Evolutionary conservation across 2,888 invertebrate genomes (phyloP), one percentile per base, ranked within the genome.

Genomic region (Physocephala rufipes): DNA sequence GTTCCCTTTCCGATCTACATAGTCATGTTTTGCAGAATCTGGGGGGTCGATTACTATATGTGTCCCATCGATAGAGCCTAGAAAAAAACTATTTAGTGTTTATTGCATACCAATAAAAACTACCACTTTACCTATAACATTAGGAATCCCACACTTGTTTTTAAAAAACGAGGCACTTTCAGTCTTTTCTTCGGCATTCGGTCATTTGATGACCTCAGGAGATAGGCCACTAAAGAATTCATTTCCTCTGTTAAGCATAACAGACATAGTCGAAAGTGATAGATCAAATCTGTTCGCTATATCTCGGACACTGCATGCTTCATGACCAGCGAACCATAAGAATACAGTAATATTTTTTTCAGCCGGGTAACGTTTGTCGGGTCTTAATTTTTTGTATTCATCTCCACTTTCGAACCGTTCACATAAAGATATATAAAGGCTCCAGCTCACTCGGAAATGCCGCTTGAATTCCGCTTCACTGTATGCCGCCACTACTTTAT

Each of bases 11-110:
- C 45, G 4, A 19, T 63, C 45, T 1, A 71, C 59, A n/a, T 70
- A 70, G 21, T 70, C 70, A 16, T 65, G 28, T 30, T 71, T 58
- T 9, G 64, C 53, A 21, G 13, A 43, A n/a, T 7, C 49, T 49
- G 59, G 64, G 26, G 26, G 36, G 62, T 30, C 43, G 15, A 62
- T 62, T 30, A 30, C n/a, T 16, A 62, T 36, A 36, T 62, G 62
- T 5, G 62, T 62, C 9, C n/a, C 19, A 36, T n/a, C 36, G 19
- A 62, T 30, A 43, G 19, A 1, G 43, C 19, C 30, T 36, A 62
- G 12, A 36, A 36, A 9, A 9, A 36, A 36, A n/a, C n/a, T 9
- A 36, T 7, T 36, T 36, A 36, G 36, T 36, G 9, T 13, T 43
- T 15, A 43, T 43, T 19, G 43, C 12, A 36, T 12, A 36, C 1